Evolutionary conservation across 2,797 vertebrate species (phyloP).

Genomic region (Dermochelys coriacea): DNA sequence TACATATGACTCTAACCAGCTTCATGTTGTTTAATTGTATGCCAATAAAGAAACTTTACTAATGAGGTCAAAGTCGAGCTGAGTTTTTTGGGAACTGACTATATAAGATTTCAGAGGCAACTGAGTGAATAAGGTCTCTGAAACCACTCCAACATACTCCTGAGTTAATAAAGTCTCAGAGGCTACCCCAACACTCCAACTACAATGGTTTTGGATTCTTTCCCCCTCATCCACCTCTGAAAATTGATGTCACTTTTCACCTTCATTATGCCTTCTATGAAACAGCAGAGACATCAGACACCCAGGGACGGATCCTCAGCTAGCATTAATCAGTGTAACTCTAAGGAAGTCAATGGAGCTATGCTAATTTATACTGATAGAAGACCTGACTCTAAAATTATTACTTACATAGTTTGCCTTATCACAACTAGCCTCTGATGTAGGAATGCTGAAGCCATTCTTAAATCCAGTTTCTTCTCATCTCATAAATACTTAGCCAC

Average conservation of each 20-base stretch:
- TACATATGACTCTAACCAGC: background rate
- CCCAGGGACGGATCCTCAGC: background rate
- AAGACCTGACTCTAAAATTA: slow-evolving; percentile 43
- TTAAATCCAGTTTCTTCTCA: background rate
- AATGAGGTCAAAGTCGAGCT: background rate
- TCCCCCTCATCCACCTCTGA: background rate
- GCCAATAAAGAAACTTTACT: background rate
- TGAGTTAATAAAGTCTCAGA: background rate
- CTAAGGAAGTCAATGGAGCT: background rate
- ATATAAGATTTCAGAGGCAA: background rate
- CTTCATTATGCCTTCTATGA: background rate
- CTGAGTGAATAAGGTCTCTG: background rate
- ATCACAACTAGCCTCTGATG: slow-evolving; percentile 44
- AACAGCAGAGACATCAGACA: background rate
- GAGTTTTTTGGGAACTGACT: background rate
- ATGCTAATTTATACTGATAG: background rate
- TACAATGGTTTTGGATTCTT: background rate
- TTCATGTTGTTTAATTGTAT: background rate
- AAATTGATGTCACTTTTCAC: background rate
- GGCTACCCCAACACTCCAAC: background rate
- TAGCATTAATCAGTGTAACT: background rate
- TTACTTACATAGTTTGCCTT: slow-evolving; percentile 58
- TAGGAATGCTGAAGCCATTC: slow-evolving; percentile 1
- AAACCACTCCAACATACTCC: background rate
- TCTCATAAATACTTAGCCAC: background rate